phyloP scores from a whole-genome alignment of 2,888 invertebrate species.

The Sarcophaga subvicina region DNA sequence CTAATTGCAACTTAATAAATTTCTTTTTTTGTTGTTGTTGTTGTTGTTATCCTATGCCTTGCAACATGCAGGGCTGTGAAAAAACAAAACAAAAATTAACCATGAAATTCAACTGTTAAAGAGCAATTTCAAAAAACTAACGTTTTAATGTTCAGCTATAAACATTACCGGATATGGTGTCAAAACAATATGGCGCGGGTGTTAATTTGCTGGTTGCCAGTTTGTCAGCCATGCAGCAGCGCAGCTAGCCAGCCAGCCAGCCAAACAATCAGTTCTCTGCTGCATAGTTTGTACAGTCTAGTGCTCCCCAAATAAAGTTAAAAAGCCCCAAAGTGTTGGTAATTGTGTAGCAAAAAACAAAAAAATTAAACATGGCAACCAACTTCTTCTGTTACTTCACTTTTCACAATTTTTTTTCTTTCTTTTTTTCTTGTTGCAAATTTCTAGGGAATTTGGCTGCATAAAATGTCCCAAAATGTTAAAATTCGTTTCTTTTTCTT shows the following conservation, averaged over 20 bases:
- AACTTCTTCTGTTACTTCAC: slow-evolving; percentile 27
- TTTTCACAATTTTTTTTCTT: background rate
- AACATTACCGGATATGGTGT: slow-evolving; percentile 65
- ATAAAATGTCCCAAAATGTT: slow-evolving; percentile 18
- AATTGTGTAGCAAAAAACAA: slow-evolving; percentile 8
- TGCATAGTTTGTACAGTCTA: slow-evolving; percentile 37
- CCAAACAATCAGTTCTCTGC: background rate
- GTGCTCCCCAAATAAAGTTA: slow-evolving; percentile 25
- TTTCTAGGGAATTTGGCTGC: slow-evolving; percentile 28
- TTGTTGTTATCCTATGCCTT: background rate
- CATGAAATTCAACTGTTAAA: slow-evolving; percentile 18
- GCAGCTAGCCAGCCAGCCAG: background rate
- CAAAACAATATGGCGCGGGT: slow-evolving; percentile 70
- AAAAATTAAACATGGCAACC: slow-evolving; percentile 1
- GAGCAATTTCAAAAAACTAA: background rate
- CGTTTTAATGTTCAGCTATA: slow-evolving; percentile 48
- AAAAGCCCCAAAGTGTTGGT: slow-evolving; percentile 38
- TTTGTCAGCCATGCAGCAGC: background rate
- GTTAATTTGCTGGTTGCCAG: slow-evolving; percentile 63
- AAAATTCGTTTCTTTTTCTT: background rate
- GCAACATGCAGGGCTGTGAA: background rate
- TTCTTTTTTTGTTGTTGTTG: slow-evolving; percentile 15
- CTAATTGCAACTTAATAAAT: slow-evolving; percentile 69
- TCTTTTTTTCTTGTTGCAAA: background rate
- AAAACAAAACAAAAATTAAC: slow-evolving; percentile 12